phyloP scores from a whole-genome alignment of 2,113 vertebrate genomes.

The Platichthys stellatus region DNA sequence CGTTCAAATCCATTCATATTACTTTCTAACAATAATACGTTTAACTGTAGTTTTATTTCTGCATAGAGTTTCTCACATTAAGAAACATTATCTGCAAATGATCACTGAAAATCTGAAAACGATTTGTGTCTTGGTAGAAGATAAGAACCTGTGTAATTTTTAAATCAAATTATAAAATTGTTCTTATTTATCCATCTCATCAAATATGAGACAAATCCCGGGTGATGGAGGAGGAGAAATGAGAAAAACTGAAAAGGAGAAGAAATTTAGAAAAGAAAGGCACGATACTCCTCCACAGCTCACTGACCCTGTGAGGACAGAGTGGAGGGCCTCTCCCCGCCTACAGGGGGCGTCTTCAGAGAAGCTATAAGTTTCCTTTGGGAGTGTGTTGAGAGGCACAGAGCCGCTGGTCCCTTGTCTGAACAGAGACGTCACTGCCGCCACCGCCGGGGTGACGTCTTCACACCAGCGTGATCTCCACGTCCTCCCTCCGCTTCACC shows the following conservation, averaged over 20 bases:
- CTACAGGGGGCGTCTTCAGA: constrained; percentile 13
- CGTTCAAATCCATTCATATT: too few relatives aligned
- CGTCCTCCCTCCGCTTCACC: constrained; percentile 82
- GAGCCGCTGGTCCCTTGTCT: constrained; percentile 18
- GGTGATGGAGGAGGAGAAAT: background rate
- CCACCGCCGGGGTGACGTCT: constrained; percentile 27
- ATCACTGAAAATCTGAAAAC: background rate
- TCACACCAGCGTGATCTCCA: constrained; percentile 84
- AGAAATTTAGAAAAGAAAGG: constrained; percentile 46
- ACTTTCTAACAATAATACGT: too few relatives aligned
- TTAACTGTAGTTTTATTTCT: too few relatives aligned
- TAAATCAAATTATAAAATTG: background rate
- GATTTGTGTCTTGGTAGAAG: background rate
- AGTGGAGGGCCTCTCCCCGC: background rate
- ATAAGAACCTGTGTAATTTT: background rate
- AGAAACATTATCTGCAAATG: background rate
- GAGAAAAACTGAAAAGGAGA: constrained; percentile 4
- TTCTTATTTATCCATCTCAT: too few relatives aligned
- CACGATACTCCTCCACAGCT: constrained; percentile 45
- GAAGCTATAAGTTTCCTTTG: constrained; percentile 25
- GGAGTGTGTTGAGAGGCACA: constrained; percentile 23
- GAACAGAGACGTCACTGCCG: background rate
- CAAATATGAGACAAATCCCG: background rate
- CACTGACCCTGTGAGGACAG: background rate
- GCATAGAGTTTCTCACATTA: background rate